Evolutionary conservation across 2,113 vertebrate species (phyloP).

Genomic region (Desmodus rotundus): DNA sequence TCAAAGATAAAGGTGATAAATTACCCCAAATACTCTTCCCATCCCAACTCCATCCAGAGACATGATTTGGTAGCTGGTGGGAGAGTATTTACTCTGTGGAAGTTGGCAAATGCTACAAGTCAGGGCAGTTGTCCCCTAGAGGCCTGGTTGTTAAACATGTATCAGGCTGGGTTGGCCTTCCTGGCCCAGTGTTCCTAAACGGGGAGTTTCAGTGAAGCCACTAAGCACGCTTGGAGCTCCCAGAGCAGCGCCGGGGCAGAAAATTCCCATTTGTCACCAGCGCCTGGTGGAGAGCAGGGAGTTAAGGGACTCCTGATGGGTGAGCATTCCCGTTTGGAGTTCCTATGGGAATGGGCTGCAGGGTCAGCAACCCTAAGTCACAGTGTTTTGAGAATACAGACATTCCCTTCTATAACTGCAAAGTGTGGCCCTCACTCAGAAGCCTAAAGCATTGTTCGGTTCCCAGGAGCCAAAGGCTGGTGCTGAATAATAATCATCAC

Average conservation of each 20-base stretch:
- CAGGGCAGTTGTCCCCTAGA: background rate
- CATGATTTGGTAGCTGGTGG: conserved; percentile 5
- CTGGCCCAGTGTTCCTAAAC: background rate
- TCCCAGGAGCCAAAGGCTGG: conserved; percentile 53
- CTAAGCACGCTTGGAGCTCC: background rate
- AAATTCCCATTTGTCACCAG: conserved; percentile 29
- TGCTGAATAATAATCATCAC: conserved; percentile 62
- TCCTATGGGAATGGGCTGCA: conserved; percentile 27
- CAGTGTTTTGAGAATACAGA: conserved; percentile 29
- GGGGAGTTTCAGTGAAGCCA: background rate
- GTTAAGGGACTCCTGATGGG: background rate
- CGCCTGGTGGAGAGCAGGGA: background rate
- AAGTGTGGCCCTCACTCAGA: background rate
- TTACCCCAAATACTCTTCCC: background rate
- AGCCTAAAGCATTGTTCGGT: conserved; percentile 38
- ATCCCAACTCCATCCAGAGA: background rate
- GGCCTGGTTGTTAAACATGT: conserved; percentile 11
- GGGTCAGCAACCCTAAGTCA: conserved; percentile 32
- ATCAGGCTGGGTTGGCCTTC: background rate
- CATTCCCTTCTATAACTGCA: conserved; percentile 12
- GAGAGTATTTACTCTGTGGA: background rate
- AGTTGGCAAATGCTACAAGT: conserved; percentile 27
- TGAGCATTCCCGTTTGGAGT: conserved; percentile 18
- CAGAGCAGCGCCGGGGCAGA: background rate
- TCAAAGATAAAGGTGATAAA: background rate